These are phyloP conservation scores for Hirtodrosophila duncani DNA, from an alignment of 2,888 invertebrate species.

Conservation along the genomic window DNA sequence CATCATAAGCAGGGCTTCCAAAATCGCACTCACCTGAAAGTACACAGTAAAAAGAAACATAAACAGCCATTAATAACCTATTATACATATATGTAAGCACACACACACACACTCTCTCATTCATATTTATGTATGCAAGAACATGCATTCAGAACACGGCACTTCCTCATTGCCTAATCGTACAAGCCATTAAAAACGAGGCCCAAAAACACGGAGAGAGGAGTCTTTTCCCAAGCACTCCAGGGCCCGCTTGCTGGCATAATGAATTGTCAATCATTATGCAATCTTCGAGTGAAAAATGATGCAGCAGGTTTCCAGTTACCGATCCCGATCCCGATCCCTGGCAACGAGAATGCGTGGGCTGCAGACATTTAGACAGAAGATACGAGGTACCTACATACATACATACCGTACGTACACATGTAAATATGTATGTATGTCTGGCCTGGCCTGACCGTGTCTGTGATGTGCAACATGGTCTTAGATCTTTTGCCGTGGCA, in stretches of 20 bases:
- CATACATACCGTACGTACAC: slow-evolving; percentile 3
- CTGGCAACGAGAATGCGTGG: slow-evolving; percentile 50
- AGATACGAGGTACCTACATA: slow-evolving; percentile 21
- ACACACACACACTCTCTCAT: slow-evolving; percentile 30
- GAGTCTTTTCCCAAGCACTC: neutral
- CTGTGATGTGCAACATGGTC: slow-evolving; percentile 37
- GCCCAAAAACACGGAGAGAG: slow-evolving; percentile 8
- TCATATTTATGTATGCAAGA: too few species aligned
- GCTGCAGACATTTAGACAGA: slow-evolving; percentile 55
- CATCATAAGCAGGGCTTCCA: too few species aligned
- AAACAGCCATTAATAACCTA: slow-evolving; percentile 48
- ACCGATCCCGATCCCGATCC: slow-evolving; percentile 10
- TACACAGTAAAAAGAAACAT: slow-evolving; percentile 21
- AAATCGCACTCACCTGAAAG: slow-evolving; percentile 24
- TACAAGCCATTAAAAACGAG: slow-evolving; percentile 51
- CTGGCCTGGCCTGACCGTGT: neutral
- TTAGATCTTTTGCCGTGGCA: slow-evolving; percentile 69
- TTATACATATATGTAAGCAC: slow-evolving; percentile 29
- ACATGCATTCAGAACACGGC: slow-evolving; percentile 17
- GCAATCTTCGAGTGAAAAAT: slow-evolving; percentile 68
- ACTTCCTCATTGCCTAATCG: slow-evolving; percentile 64
- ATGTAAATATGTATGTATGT: slow-evolving; percentile 11
- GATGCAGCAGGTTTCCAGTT: slow-evolving; percentile 60
- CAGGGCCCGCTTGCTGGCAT: slow-evolving; percentile 36
- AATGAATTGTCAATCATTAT: slow-evolving; percentile 73